Evolutionary conservation across 2,888 invertebrate genomes (phyloP), one percentile per base, ranked within the genome.

Genomic region (Dichetophora obliterata): DNA sequence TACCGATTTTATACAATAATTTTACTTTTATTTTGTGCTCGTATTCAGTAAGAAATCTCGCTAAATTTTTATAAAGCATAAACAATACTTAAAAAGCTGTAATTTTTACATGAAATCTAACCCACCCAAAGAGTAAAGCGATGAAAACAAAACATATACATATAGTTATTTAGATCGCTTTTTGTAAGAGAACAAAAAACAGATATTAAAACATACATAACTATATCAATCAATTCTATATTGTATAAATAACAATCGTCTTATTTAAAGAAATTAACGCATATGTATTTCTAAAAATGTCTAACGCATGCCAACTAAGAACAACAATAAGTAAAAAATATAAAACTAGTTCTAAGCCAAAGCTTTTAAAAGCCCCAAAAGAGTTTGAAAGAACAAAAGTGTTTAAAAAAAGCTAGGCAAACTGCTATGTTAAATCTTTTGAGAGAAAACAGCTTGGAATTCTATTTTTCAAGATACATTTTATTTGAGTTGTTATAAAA

Each of bases 71-170:
- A 16, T 22, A 27, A 22, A 48, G 43, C 37, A 57, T 27, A 43
- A 66, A 66, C 48, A 66, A 54, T n/a, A 70, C 52, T 14, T 11
- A 19, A 68, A 68, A 9, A 48, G 68, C 68, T 68, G 68, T 68
- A 68, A 66, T 48, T 68, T 74, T 11, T 74, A 74, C 65, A 74
- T 74, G 74, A 37, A 74, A 74, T 66, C 66, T 52, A 65, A 66
- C 74, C 74, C 74, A 74, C 74, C 74, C 74, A 37, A 66, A 65
- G 34, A 74, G 65, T 52, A 66, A 74, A 43, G 9, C 37, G 24
- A 9, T 11, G 52, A 34, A 74, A 19, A 22, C 19, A n/a, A 68
- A n/a, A n/a, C n/a, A n/a, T n/a, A n/a, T n/a, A n/a, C n/a, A n/a
- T n/a, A n/a, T n/a, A n/a, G 6, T 8, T 14, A 43, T 43, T 31